phyloP scores from a whole-genome alignment of 2,797 vertebrate species.

The Cossypha niveicapilla region DNA sequence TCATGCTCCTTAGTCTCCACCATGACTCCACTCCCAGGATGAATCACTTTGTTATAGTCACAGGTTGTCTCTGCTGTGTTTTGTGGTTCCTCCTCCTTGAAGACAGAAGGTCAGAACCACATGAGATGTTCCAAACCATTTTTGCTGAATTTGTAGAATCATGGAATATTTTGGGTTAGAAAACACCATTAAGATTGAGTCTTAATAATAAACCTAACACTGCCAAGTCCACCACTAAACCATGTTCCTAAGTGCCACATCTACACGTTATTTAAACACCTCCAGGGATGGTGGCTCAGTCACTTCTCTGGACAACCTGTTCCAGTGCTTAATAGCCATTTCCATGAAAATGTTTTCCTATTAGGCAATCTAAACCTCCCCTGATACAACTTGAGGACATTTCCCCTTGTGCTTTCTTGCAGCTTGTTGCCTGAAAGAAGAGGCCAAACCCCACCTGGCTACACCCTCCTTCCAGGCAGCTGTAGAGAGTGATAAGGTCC shows the following conservation, averaged over 20 bases:
- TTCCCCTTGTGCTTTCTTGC: neutral
- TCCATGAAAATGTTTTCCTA: neutral
- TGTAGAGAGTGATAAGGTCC: fast-evolving
- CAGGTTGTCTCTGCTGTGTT: neutral
- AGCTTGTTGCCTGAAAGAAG: fast-evolving
- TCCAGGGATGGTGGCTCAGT: neutral
- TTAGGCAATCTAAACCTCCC: neutral
- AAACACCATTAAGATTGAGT: neutral
- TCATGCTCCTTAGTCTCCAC: neutral
- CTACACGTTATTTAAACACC: neutral
- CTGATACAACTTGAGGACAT: neutral
- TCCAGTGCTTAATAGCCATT: neutral
- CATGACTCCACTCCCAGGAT: neutral
- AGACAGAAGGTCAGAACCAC: neutral
- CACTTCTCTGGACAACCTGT: neutral
- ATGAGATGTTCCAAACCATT: neutral
- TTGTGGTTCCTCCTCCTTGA: neutral
- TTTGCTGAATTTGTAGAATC: neutral
- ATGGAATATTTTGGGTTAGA: neutral
- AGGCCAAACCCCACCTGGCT: fast-evolving
- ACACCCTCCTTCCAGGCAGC: neutral
- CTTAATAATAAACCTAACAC: neutral
- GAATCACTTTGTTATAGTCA: neutral
- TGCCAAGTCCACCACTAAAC: neutral
- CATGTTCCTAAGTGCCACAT: neutral